Conservation (phyloP, 2,888 invertebrate genomes). For the Drosophila imparisetae region DNA sequence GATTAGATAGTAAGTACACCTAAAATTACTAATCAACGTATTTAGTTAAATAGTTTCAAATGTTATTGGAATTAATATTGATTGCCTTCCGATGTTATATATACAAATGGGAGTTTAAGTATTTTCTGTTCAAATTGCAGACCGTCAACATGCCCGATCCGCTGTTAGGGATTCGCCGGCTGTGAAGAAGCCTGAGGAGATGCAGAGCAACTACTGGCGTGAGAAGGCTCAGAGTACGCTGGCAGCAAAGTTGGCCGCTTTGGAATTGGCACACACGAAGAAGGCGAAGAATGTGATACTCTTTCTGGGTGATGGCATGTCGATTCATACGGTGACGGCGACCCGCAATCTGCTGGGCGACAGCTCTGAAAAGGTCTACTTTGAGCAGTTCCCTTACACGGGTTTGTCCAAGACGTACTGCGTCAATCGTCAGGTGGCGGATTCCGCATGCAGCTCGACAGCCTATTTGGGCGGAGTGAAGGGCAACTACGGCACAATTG, state of each 20-base stretch:
- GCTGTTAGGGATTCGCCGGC: slow-evolving; percentile 13
- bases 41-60: background rate
- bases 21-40: background rate
- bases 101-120: background rate
- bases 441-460: slow-evolving; percentile 93
- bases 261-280: slow-evolving; percentile 59
- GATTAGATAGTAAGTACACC: no score
- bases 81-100: background rate
- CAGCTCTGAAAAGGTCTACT: slow-evolving; percentile 87
- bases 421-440: slow-evolving; percentile 91
- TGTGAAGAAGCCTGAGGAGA: slow-evolving; percentile 71
- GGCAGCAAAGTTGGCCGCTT: slow-evolving; percentile 68
- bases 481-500: slow-evolving; percentile 90
- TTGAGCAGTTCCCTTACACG: slow-evolving; percentile 88
- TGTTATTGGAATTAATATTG: background rate
- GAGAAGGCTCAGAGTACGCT: slow-evolving; percentile 80
- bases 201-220: slow-evolving; percentile 79
- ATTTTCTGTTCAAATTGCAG: slow-evolving; percentile 45
- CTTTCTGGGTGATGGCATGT: slow-evolving; percentile 92
- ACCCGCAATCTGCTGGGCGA: slow-evolving; percentile 88
- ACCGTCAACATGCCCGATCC: slow-evolving; percentile 43
- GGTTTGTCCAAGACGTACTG: slow-evolving; percentile 89
- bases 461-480: slow-evolving; percentile 92
- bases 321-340: slow-evolving; percentile 89
- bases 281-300: slow-evolving; percentile 88